Evolutionary conservation across 2,797 vertebrate species (phyloP), one percentile per base, ranked within the genome.

Genomic region (Falco concolor): DNA sequence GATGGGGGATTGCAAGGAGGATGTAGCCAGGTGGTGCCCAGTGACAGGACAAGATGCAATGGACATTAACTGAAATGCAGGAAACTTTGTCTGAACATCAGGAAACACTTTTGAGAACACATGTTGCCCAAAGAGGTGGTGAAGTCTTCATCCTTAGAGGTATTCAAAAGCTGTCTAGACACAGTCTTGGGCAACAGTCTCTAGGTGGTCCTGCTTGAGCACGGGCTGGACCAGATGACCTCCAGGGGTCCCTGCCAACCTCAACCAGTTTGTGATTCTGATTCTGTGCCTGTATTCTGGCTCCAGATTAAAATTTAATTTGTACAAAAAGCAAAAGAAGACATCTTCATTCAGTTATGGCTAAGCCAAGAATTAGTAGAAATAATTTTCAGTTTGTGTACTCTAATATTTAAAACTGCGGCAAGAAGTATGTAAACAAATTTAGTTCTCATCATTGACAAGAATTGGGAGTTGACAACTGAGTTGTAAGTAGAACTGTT

Each of bases 261-360:
- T 89, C 61, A 84, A 1, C 22, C 11, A 36, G 19, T 75, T 45
- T 84, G 32, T 80, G 78, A 40, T 70, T 89, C 27, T 64, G 72
- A 79, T 75, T 56, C 68, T 54, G 27, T 77, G 50, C 60, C 57
- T 81, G 69, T 44, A 22, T 16, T 93, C n/a, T 81, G 13, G 7
- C 82, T 88, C 25, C 34, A 87, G 74, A 50, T 30, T 36, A 80
- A 82, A 74, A 82, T 76, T 57, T 87, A 90, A 82, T 85, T 93
- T 42, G 50, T 49, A 91, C 30, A 52, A 84, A 90, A 70, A 90
- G 21, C 67, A 67, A 94, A 96, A 91, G 45, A 96, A 85, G 61
- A 22, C 22, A 50, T 68, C 49, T 90, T 90, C 32, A 64, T 75
- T 83, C 42, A 74, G 32, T 80, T 74, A 13, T 20, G 9, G 10